Evolutionary conservation across 2,888 invertebrate genomes (phyloP).

Genomic region (Molanna angustata): DNA sequence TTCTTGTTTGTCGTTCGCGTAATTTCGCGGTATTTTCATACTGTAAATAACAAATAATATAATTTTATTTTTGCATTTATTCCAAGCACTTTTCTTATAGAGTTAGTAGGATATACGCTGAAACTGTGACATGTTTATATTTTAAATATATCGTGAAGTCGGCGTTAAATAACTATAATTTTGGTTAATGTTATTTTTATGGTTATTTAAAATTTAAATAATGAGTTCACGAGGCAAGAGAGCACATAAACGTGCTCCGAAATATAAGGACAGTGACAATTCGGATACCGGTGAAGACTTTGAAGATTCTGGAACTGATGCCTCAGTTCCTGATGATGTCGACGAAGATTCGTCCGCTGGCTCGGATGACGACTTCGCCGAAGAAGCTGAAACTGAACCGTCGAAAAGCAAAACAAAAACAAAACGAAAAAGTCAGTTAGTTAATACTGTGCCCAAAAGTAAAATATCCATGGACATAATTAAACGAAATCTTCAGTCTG

Average conservation of each 20-base stretch:
- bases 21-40: constrained; percentile 1
- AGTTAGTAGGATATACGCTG: too few relatives aligned
- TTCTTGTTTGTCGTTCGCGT: background rate
- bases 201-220: too few relatives aligned
- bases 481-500: constrained; percentile 14
- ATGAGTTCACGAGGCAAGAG: constrained; percentile 40
- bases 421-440: constrained; percentile 31
- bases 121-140: too few relatives aligned
- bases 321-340: constrained; percentile 44
- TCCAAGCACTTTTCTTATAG: too few relatives aligned
- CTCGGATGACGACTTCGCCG: constrained; percentile 37
- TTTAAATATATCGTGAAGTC: background rate
- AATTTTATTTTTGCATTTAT: background rate
- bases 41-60: background rate
- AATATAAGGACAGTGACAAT: constrained; percentile 41
- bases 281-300: constrained; percentile 46
- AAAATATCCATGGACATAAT: constrained; percentile 16
- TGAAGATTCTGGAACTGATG: constrained; percentile 54
- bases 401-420: constrained; percentile 34
- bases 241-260: constrained; percentile 48
- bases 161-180: too few relatives aligned
- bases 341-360: constrained; percentile 44
- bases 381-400: constrained; percentile 41
- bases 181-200: background rate
- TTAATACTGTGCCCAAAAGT: constrained; percentile 19